Evolutionary conservation across 2,797 vertebrate genomes (phyloP), one percentile per base, ranked within the genome.

Genomic region (Rhinichthys osculus): DNA sequence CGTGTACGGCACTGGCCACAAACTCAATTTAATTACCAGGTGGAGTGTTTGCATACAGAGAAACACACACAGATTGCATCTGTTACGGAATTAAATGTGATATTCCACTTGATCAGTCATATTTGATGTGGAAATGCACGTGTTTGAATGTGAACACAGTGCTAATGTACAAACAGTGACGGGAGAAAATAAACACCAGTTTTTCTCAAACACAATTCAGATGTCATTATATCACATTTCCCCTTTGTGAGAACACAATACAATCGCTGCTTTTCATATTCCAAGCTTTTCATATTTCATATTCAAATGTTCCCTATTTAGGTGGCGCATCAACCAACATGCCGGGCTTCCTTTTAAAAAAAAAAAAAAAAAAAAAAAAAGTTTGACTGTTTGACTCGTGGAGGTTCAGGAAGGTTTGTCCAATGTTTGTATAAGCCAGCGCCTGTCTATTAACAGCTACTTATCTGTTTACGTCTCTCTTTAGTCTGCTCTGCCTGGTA

Each of bases 21-120:
- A 98, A 96, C 95, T 96, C 96, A 94, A 95, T 98, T 97, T 97
- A 97, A 98, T 98, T 97, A 97, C 96, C 95, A 95, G 95, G 94
- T 93, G 93, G 83, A 91, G 92, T 91, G 91, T 91, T 38, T 52
- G 44, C 23, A 42, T 27, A 71, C 42, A 92, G 91, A 88, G 93
- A 95, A 91, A 94, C 91, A 47, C 40, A 66, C 57, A 54, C 86
- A 17, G 89, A 79, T 93, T 90, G 90, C 50, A 85, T 66, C 67
- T 57, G 57, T 44, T 42, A 69, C 11, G 0, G 14, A 44, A 30
- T 66, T 77, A 77, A 47, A 33, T 16, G 4, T n/a, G 40, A 73
- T 62, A 44, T 72, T 44, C 42, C 11, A 64, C 54, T 67, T 84
- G 73, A 78, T 69, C 62, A 30, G 62, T 54, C 59, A 67, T 35